A percentile compares a stretch with the other conserved stretches of the same genome.
These are phyloP conservation scores for Tauraco hartlaubi DNA, from an alignment of 2,797 vertebrate genomes.

Conservation along the genomic window DNA sequence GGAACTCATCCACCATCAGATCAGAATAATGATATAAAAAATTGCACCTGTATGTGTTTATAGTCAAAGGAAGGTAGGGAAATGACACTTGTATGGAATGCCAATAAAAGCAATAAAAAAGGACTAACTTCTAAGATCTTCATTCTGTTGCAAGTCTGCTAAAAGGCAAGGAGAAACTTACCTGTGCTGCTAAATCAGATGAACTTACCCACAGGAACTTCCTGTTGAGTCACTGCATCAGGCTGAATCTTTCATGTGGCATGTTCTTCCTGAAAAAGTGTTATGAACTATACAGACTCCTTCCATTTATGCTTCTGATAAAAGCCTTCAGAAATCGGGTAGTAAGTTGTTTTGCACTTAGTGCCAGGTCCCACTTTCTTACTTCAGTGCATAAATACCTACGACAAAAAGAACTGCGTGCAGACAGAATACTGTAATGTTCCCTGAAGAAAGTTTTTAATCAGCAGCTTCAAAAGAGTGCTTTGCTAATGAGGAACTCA, in stretches of 20 bases:
- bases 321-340: conserved; percentile 15
- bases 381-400: conserved; percentile 24
- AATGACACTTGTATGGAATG: neutral
- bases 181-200: neutral
- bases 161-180: neutral
- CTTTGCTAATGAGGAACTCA: conserved; percentile 56
- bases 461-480: conserved; percentile 54
- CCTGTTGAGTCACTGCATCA: conserved; percentile 24
- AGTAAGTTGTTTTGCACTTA: conserved; percentile 23
- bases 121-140: neutral
- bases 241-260: neutral
- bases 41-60: neutral
- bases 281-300: conserved; percentile 27
- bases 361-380: neutral
- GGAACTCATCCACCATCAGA: neutral
- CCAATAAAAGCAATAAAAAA: neutral
- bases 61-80: neutral
- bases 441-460: conserved; percentile 60
- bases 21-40: neutral
- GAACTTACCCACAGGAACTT: neutral
- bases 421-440: conserved; percentile 9
- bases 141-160: neutral
- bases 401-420: neutral
- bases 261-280: conserved; percentile 5
- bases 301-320: conserved; percentile 22